phyloP scores from a whole-genome alignment of 2,797 vertebrate species.

The Pseudochromis fuscus region DNA sequence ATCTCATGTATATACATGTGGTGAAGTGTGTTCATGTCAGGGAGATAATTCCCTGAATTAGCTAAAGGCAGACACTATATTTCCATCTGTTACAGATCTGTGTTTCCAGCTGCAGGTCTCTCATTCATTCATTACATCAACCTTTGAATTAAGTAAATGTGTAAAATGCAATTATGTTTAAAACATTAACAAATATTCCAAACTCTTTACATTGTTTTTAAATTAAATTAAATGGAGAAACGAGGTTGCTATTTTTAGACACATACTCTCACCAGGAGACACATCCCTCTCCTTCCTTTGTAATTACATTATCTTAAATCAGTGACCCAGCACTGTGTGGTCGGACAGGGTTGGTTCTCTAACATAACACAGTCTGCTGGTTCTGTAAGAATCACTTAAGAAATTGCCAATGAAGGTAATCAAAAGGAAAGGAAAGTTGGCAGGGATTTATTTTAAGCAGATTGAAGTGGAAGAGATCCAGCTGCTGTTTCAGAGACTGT shows the following conservation, averaged over 20 bases:
- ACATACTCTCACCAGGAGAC: not conserved
- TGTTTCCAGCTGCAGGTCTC: too few relatives aligned
- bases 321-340: not conserved
- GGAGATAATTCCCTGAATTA: not conserved
- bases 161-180: not conserved
- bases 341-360: not conserved
- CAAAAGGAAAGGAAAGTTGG: conserved; percentile 7
- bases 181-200: not conserved
- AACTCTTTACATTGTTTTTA: too few relatives aligned
- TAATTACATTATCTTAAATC: conserved; percentile 19
- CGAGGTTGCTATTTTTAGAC: not conserved
- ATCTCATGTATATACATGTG: not conserved
- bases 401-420: conserved; percentile 33
- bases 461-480: conserved; percentile 37
- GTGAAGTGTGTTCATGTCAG: not conserved
- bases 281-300: not conserved
- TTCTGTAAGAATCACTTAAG: conserved; percentile 32
- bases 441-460: not conserved
- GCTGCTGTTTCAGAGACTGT: not conserved
- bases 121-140: too few relatives aligned
- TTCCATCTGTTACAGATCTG: not conserved
- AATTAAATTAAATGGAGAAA: too few relatives aligned
- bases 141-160: not conserved
- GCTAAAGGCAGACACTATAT: not conserved
- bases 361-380: not conserved